Evolutionary conservation across 2,113 vertebrate genomes (phyloP).

Genomic region (Riparia riparia): DNA sequence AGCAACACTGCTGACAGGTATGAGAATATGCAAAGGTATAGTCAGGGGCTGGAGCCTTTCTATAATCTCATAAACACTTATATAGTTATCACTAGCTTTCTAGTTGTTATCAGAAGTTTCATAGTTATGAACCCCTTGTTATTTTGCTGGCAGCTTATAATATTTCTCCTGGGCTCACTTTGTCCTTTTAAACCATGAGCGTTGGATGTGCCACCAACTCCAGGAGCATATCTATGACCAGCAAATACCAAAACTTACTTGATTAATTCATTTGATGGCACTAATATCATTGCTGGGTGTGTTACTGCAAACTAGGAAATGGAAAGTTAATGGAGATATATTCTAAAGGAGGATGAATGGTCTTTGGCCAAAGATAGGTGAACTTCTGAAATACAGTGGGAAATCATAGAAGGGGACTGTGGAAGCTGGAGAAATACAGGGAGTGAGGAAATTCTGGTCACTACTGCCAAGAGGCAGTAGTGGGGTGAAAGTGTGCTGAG

Average conservation of each 20-base stretch:
- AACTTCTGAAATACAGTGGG: background rate
- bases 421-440: background rate
- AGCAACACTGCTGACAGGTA: background rate
- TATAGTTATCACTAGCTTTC: background rate
- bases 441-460: background rate
- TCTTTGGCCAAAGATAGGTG: background rate
- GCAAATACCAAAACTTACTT: background rate
- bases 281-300: rapidly evolving
- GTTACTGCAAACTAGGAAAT: background rate
- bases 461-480: background rate
- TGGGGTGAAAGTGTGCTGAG: background rate
- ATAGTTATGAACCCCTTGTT: background rate
- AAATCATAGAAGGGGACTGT: background rate
- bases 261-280: background rate
- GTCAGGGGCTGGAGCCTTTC: background rate
- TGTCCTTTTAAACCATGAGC: background rate
- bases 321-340: background rate
- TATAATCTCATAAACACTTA: background rate
- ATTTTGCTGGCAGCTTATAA: background rate
- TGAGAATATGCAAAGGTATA: background rate
- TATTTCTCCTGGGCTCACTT: background rate
- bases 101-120: background rate
- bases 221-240: rapidly evolving
- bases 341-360: background rate
- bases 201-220: background rate